Percentiles rank a stretch among this genome's conserved stretches.
Evolutionary conservation across 2,888 invertebrate genomes (phyloP).

Genomic region (Odontomyia ornata): DNA sequence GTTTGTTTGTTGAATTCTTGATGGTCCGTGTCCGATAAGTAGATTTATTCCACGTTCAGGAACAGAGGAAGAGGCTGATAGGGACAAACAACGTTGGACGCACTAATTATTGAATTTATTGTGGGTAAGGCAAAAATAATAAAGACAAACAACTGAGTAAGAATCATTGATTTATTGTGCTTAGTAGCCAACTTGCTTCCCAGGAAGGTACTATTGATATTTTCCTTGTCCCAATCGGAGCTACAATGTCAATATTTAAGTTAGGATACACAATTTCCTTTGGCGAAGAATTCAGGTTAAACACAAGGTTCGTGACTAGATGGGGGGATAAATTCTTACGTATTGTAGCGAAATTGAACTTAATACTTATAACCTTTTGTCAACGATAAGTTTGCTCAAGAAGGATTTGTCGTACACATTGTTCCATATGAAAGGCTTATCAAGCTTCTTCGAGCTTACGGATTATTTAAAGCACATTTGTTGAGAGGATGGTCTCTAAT

Average conservation of each 20-base stretch:
- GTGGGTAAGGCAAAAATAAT: neutral
- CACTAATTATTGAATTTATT: conserved; percentile 23
- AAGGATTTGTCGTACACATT: too few species aligned
- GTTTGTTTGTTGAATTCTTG: conserved; percentile 16
- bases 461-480: too few species aligned
- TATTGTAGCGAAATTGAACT: too few species aligned
- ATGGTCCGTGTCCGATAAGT: conserved; percentile 2
- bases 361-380: too few species aligned
- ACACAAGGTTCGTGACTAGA: too few species aligned
- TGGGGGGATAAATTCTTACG: too few species aligned
- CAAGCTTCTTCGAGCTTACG: too few species aligned
- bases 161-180: conserved; percentile 1
- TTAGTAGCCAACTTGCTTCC: neutral
- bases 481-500: too few species aligned
- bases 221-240: neutral
- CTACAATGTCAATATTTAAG: neutral
- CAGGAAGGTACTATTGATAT: neutral
- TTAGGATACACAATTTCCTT: too few species aligned
- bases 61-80: neutral
- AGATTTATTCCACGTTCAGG: neutral
- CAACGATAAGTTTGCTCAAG: too few species aligned
- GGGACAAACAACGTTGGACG: neutral
- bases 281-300: too few species aligned
- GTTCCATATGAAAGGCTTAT: too few species aligned
- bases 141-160: neutral